Evolutionary conservation across 2,888 invertebrate species (phyloP), one percentile per base, ranked within the genome.

Genomic region (Pandemis cinnamomeana): DNA sequence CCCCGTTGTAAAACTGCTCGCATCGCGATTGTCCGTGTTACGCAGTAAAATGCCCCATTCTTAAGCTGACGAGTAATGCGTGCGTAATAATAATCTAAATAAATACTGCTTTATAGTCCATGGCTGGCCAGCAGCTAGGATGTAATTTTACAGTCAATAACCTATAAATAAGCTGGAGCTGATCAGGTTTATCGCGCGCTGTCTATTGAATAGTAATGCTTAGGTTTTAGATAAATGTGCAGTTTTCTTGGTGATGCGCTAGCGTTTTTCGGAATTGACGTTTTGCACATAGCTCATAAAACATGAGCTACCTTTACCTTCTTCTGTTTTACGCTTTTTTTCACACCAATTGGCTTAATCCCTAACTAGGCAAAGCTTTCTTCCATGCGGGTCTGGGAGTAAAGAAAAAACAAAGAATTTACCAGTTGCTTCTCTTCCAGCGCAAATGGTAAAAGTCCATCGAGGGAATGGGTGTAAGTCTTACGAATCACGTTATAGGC

Each of bases 21-120:
- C 88, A 85, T 88, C 85, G 86, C 89, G 86, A 91, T 91, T 91
- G 92, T 93, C 92, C 92, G 92, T 88, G 91, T 93, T 93, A 93
- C 93, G 92, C 92, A 88, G 91, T 92, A 92, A 91, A 92, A 88
- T 84, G 84, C 82, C 80, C 87, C 87, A 86, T 92, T 90, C 91
- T 90, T 87, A 81, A 84, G 78, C 85, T 81, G 84, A 84, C 83
- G 85, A 86, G 86, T 89, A 89, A 89, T 88, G 89, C 88, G 88
- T 89, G 86, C 88, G 86, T 68, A 72, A 72, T 72, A 72, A 88
- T 86, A 85, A 89, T 87, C 86, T 89, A 85, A 87, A 88, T 86
- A 86, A 87, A 88, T 86, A 86, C 81, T 79, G 80, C 82, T 86
- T 86, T 84, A 83, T 78, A 80, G 80, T 70, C 76, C 71, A 71